Evolutionary conservation across 2,797 vertebrate species (phyloP), one percentile per base, ranked within the genome.

Genomic region (Natrix natrix): DNA sequence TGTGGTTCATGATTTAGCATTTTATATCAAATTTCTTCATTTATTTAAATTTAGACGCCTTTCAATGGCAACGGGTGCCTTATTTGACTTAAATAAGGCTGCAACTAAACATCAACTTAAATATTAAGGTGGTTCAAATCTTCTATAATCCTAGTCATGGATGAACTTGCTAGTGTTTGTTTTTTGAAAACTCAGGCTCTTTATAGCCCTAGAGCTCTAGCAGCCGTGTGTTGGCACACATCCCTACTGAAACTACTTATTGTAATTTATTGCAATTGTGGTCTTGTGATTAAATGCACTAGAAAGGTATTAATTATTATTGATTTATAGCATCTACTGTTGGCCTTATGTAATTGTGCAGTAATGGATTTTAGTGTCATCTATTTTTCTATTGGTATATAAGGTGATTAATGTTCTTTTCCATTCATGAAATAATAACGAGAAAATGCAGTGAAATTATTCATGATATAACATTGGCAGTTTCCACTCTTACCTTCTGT

Each of bases 401-500:
- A 89, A 93, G 5, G 57, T 91, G 63, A 91, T 66, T 88, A 91
- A 88, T 93, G 92, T 57, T 91, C 90, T 91, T 93, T 59, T 52
- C 56, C 32, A 83, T 32, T 54, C 66, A 88, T 52, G 61, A 57
- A 93, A 93, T 89, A 78, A 83, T 55, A 24, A 52, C n/a, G 12
- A 56, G 28, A 16, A 8, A 74, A 32, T 26, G 48, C 59, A 89
- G 22, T 63, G 87, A 63, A 83, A 52, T 91, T 89, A 61, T 89
- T 83, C n/a, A n/a, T 59, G 32, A 43, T n/a, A 14, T 61, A 63
- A 32, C 56, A 89, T 14, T 37, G 57, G 57, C 43, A 69, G 52
- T 63, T 63, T 61, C 63, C 12, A 74, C 56, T 55, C 90, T 93
- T 52, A 99, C 99, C 99, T 98, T 99, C 99, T 4, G 99, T 99